Conservation (phyloP, 1,140 invertebrate genomes). For the Drosophila rufa region DNA sequence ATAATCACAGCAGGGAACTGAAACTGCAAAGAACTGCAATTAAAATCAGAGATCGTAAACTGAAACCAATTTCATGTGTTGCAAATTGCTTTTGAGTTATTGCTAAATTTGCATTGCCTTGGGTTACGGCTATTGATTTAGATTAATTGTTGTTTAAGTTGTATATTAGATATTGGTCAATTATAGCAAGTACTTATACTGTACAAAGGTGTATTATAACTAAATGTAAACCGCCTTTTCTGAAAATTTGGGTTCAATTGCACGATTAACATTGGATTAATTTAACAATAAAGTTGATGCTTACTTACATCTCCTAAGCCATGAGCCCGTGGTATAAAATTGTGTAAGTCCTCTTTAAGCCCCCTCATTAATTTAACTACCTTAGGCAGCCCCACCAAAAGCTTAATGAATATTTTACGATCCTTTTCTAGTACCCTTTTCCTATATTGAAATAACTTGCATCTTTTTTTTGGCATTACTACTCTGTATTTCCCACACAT, state of each 20-base stretch:
- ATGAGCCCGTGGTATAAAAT: too few species aligned
- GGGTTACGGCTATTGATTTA: slow-evolving; percentile 27
- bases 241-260: too few species aligned
- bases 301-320: too few species aligned
- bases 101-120: slow-evolving; percentile 44
- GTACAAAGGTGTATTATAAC: not conserved
- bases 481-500: too few species aligned
- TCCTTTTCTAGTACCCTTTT: not conserved
- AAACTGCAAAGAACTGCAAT: slow-evolving; percentile 33
- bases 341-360: not conserved
- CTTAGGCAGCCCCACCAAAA: not conserved
- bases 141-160: slow-evolving; percentile 26
- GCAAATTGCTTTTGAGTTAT: slow-evolving; percentile 21
- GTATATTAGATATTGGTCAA: not conserved
- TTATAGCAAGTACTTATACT: not conserved
- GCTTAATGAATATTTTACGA: not conserved
- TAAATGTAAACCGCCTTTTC: not conserved
- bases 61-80: slow-evolving; percentile 24
- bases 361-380: not conserved
- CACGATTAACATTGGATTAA: not conserved
- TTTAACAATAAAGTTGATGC: not conserved
- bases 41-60: slow-evolving; percentile 43
- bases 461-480: not conserved
- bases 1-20: slow-evolving; percentile 57
- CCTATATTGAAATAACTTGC: not conserved